phyloP scores from a whole-genome alignment of 2,888 invertebrate species.

The Heliconius ethilla region DNA sequence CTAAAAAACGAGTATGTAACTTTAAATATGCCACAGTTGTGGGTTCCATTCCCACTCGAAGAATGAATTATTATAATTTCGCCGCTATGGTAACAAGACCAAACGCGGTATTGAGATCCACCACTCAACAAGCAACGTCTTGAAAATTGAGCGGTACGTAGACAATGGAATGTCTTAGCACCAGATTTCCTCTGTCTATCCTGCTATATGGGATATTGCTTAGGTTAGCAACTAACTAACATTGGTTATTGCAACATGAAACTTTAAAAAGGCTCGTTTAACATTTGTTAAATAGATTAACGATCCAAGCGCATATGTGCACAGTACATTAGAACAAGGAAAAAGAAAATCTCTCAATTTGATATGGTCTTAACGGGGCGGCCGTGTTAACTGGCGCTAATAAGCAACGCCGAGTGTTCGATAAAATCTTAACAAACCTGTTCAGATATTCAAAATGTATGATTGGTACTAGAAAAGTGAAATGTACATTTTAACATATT shows the following conservation, averaged over 20 bases:
- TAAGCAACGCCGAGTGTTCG: constrained; percentile 25
- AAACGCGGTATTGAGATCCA: not conserved
- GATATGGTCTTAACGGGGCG: constrained; percentile 35
- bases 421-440: constrained; percentile 35
- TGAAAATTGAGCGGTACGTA: not conserved
- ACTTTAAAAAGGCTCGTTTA: not conserved
- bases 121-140: not conserved
- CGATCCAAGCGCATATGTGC: not conserved
- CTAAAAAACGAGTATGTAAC: not conserved
- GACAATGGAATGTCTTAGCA: not conserved
- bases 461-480: not conserved
- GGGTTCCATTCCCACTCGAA: not conserved
- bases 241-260: not conserved
- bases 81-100: not conserved
- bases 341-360: constrained; percentile 34
- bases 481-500: not conserved
- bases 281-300: constrained; percentile 27
- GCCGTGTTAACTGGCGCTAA: constrained; percentile 38
- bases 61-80: no score
- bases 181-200: not conserved
- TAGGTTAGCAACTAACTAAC: not conserved
- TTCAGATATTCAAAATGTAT: constrained; percentile 18
- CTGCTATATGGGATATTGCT: not conserved
- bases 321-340: constrained; percentile 20
- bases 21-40: not conserved